phyloP scores from a whole-genome alignment of 1,140 invertebrate species.

The Subanguina moxae region DNA sequence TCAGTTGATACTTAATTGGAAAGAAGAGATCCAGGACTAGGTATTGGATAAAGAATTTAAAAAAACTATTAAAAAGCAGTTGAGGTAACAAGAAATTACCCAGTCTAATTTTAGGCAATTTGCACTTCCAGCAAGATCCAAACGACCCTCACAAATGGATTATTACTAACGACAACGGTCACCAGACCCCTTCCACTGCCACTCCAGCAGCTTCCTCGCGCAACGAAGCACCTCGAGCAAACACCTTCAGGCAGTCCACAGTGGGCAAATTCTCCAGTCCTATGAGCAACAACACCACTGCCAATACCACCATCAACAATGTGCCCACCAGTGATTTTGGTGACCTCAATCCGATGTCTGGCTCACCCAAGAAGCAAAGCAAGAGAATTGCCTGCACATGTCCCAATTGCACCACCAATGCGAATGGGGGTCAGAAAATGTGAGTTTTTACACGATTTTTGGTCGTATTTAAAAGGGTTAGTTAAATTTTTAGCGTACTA shows the following conservation, averaged over 20 bases:
- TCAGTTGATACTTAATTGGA: no score
- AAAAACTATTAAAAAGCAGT: no score
- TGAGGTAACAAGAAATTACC: no score
- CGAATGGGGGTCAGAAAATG: background rate
- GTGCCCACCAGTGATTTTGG: background rate
- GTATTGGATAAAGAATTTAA: no score
- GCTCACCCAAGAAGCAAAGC: constrained; percentile 18
- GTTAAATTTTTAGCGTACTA: no score
- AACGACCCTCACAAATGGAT: constrained; percentile 60
- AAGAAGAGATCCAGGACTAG: no score
- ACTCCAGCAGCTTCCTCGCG: constrained; percentile 1
- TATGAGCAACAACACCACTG: background rate
- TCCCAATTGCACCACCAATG: constrained; percentile 46
- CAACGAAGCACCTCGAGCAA: constrained; percentile 9
- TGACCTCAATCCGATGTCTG: background rate
- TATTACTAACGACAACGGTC: constrained; percentile 49
- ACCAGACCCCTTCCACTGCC: background rate
- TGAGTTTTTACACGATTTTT: background rate
- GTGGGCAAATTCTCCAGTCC: constrained; percentile 12
- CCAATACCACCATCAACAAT: constrained; percentile 15
- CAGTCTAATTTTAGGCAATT: constrained; percentile 54
- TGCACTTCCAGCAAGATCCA: constrained; percentile 58
- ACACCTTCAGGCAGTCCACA: constrained; percentile 1
- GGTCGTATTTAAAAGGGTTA: no score
- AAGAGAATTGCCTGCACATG: constrained; percentile 57